phyloP scores from a whole-genome alignment of 2,888 invertebrate genomes.

The Neria commutata region DNA sequence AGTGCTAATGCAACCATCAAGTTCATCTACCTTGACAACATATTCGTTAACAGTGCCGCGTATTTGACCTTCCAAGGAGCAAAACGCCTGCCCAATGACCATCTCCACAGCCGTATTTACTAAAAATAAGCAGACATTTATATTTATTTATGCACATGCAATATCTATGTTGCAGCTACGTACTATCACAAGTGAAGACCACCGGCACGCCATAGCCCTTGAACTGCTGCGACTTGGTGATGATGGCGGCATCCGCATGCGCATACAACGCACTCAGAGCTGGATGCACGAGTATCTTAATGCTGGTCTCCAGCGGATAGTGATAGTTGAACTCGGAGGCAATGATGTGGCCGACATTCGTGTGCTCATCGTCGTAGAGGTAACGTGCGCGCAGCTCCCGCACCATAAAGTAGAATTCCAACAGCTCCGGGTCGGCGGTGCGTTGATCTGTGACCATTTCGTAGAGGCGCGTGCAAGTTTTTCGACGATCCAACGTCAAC shows the following conservation, averaged over 20 bases:
- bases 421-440: conserved; percentile 76
- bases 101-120: conserved; percentile 87
- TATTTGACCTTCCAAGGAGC: conserved; percentile 77
- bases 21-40: conserved; percentile 66
- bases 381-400: conserved; percentile 79
- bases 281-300: conserved; percentile 84
- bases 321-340: conserved; percentile 85
- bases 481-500: conserved; percentile 54
- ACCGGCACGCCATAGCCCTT: conserved; percentile 69
- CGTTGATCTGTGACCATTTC: conserved; percentile 75
- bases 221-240: conserved; percentile 46
- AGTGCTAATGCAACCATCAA: too few relatives aligned
- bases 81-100: conserved; percentile 82
- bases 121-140: conserved; percentile 62
- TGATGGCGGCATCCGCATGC: conserved; percentile 63
- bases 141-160: neutral
- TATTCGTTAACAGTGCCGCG: conserved; percentile 71
- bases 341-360: conserved; percentile 88
- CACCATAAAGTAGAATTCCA: conserved; percentile 84
- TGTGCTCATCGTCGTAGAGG: conserved; percentile 73
- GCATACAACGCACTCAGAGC: conserved; percentile 52
- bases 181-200: conserved; percentile 92
- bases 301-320: conserved; percentile 81
- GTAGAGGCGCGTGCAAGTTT: conserved; percentile 66
- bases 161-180: conserved; percentile 30